Percentiles rank a stretch among this genome's conserved stretches.
Conservation (phyloP, 1,140 invertebrate species). For the Diuraphis noxia region DNA sequence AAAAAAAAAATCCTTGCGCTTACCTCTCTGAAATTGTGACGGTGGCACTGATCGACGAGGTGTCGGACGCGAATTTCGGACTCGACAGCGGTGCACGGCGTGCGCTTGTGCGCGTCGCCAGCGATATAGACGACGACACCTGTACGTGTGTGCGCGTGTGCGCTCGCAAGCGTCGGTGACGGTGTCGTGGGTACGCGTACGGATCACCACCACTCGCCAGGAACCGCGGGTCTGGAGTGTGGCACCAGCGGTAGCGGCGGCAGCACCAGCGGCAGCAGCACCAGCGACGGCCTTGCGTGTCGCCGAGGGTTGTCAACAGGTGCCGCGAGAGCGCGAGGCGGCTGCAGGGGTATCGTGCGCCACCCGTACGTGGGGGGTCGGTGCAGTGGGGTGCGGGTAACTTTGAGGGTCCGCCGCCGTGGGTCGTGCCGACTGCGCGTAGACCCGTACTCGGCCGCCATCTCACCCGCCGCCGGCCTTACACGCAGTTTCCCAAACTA, state of each 20-base stretch:
- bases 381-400: neutral
- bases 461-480: neutral
- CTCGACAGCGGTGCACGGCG: neutral
- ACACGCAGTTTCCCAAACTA: neutral
- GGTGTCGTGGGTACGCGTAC: neutral
- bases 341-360: neutral
- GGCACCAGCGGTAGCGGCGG: neutral
- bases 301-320: conserved; percentile 45
- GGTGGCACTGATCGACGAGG: neutral
- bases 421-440: conserved; percentile 7
- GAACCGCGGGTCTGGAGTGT: conserved; percentile 18
- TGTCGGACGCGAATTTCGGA: neutral
- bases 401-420: neutral
- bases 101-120: neutral
- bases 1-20: neutral
- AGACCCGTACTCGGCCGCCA: neutral
- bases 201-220: conserved; percentile 19
- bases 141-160: neutral
- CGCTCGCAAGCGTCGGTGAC: neutral
- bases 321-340: conserved; percentile 24
- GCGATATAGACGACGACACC: neutral
- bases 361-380: neutral
- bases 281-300: conserved; percentile 11
- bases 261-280: neutral
- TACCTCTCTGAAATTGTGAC: neutral